Evolutionary conservation across 2,797 vertebrate species (phyloP).

Genomic region (Anguilla anguilla): DNA sequence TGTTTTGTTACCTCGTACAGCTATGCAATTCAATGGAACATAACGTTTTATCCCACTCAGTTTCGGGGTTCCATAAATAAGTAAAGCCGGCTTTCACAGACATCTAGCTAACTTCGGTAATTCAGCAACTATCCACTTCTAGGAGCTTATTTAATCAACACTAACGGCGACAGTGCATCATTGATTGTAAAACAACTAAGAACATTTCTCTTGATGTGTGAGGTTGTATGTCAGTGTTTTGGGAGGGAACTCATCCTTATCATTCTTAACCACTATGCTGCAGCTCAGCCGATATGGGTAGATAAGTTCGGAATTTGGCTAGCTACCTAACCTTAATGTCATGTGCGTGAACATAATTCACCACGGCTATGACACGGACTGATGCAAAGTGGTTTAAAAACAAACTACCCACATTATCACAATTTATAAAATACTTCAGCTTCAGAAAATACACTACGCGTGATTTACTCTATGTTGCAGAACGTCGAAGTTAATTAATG

Average conservation of each 20-base stretch:
- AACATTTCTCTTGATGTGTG: not conserved
- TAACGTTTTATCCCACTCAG: not conserved
- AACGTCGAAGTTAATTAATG: not conserved
- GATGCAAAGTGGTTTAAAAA: not conserved
- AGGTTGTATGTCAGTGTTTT: not conserved
- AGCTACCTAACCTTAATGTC: not conserved
- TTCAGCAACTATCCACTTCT: not conserved
- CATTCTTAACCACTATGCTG: constrained; percentile 28
- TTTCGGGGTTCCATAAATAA: not conserved
- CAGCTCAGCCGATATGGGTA: constrained; percentile 23
- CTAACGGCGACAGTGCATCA: not conserved
- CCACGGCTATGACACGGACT: not conserved
- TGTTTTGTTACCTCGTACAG: not conserved
- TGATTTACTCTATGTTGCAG: not conserved
- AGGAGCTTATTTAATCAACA: not conserved
- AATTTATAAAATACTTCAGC: not conserved
- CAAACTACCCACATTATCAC: not conserved
- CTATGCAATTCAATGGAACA: not conserved
- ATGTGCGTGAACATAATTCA: not conserved
- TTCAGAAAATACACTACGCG: not conserved
- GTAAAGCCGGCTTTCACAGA: not conserved
- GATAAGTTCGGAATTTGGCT: constrained; percentile 29
- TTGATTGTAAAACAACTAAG: not conserved
- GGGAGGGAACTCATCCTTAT: constrained; percentile 34
- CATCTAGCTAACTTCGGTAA: not conserved